phyloP scores from a whole-genome alignment of 1,140 invertebrate genomes.

The Drosophila kikkawai region DNA sequence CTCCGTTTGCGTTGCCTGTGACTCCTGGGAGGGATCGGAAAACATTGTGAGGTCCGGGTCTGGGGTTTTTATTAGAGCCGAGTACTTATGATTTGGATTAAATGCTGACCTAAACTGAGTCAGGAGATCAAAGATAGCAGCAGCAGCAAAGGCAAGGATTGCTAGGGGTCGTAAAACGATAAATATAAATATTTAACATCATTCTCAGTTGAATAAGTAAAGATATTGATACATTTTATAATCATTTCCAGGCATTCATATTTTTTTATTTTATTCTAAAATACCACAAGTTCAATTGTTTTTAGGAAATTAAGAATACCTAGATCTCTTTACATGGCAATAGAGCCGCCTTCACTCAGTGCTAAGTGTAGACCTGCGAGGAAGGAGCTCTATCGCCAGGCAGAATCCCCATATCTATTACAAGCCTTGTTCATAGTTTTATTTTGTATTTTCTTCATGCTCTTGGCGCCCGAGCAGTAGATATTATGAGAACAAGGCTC shows the following conservation, averaged over 20 bases:
- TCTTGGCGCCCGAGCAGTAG: slow-evolving; percentile 21
- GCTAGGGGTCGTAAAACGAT: background rate
- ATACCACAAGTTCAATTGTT: background rate
- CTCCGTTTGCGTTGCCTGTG: slow-evolving; percentile 49
- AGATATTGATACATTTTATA: background rate
- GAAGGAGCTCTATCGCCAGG: slow-evolving; percentile 12
- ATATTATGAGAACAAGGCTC: slow-evolving; percentile 4
- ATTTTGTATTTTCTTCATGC: background rate
- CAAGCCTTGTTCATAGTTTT: background rate
- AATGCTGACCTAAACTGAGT: background rate
- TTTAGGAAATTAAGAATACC: background rate
- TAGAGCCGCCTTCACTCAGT: background rate
- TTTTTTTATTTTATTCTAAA: background rate
- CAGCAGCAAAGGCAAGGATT: slow-evolving; percentile 4
- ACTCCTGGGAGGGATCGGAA: slow-evolving; percentile 36
- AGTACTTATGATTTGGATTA: slow-evolving; percentile 11
- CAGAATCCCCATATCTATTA: background rate
- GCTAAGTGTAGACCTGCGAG: background rate
- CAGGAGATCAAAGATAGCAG: background rate
- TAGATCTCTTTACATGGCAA: background rate
- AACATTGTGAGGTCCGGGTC: slow-evolving; percentile 28
- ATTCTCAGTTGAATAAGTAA: background rate
- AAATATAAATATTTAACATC: no score
- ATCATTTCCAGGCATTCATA: background rate
- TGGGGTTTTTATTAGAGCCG: background rate